These are phyloP conservation scores for Hippasteria phrygiana DNA, from an alignment of 53 echinoderm and acorn worm genomes.

Conservation along the genomic window DNA sequence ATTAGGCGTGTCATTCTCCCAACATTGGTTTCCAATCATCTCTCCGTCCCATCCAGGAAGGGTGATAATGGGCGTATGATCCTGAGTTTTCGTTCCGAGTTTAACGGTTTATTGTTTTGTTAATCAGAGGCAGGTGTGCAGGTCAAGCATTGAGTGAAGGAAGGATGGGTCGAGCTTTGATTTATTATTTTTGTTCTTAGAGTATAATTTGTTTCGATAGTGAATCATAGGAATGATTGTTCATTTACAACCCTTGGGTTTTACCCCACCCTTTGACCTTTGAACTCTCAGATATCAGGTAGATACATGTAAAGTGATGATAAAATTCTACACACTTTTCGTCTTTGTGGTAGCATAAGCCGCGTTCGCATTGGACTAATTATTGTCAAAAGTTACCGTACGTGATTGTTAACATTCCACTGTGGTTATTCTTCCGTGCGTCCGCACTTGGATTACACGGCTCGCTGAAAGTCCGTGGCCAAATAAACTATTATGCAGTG, in stretches of 20 bases:
- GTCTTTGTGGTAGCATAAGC: too few relatives aligned
- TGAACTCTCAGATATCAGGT: background rate
- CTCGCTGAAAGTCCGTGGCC: too few relatives aligned
- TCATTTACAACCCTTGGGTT: background rate
- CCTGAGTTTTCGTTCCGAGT: background rate
- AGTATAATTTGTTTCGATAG: background rate
- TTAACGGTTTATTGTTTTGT: background rate
- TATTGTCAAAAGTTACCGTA: too few relatives aligned
- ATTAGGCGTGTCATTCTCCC: background rate
- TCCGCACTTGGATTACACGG: too few relatives aligned
- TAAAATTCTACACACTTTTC: too few relatives aligned
- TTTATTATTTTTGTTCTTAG: background rate
- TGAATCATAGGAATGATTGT: background rate
- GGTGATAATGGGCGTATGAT: background rate
- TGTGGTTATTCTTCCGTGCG: too few relatives aligned
- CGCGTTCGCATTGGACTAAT: too few relatives aligned
- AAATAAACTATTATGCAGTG: too few relatives aligned
- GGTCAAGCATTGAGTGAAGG: background rate
- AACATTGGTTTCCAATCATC: constrained; percentile 31
- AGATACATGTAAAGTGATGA: too few relatives aligned
- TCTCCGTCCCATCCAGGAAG: constrained; percentile 18
- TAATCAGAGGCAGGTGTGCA: background rate
- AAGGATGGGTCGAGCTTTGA: background rate
- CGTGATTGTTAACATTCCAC: too few relatives aligned
- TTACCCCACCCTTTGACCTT: background rate